Evolutionary conservation across 2,797 vertebrate genomes (phyloP), one percentile per base, ranked within the genome.

Genomic region (Hyperoplus immaculatus): DNA sequence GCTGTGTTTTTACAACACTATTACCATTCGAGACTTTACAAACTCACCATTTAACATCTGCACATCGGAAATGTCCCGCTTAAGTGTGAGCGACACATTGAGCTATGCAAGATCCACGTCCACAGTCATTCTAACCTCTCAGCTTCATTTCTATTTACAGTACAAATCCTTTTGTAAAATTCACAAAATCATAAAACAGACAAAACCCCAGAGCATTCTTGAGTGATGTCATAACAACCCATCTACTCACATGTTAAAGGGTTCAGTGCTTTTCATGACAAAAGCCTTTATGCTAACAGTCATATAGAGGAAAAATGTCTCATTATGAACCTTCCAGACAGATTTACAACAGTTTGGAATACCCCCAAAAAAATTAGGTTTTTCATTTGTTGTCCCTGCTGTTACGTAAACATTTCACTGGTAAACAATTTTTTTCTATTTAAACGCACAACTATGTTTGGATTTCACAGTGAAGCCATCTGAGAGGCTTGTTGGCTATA

Each of bases 211-310:
- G 75, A 87, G 74, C 72, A 73, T 85, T 85, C 13, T 69, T 4
- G 16, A 76, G 69, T 85, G 67, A 86, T 65, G 72, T 72, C 36
- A 75, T 51, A 77, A 64, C 38, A 80, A 84, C 14, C 64, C 75
- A 83, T 72, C 83, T 80, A 81, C 74, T 66, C 60, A 87, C 65
- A 81, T 53, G 39, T 84, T 89, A 88, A 92, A 88, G 74, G 80
- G 84, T 87, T 92, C 64, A 80, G 86, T 75, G 81, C 85, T 86
- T 80, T 79, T 68, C 61, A 58, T 79, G 78, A 78, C 68, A 70
- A 59, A 81, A 84, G 60, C 66, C 18, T 84, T 78, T 55, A 67
- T 82, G 84, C 55, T 89, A 90, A 93, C 93, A 91, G 88, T 93
- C 85, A 10, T 73, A 69, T 47, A 42, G 62, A 82, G 74, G 39